These are phyloP conservation scores for Agapostemon virescens DNA, from an alignment of 2,888 invertebrate genomes.

Conservation along the genomic window DNA sequence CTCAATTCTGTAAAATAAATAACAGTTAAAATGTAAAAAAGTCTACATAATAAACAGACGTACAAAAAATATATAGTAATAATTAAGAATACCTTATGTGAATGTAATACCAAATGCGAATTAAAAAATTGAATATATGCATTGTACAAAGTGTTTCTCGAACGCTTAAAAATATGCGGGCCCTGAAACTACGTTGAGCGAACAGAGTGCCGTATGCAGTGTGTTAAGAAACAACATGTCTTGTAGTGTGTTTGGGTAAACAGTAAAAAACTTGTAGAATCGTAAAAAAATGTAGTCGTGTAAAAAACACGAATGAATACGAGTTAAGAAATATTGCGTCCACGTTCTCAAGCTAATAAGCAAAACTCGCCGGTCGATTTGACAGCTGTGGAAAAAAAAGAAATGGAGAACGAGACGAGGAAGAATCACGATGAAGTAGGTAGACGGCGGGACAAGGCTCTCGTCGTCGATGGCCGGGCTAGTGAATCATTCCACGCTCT, in stretches of 20 bases:
- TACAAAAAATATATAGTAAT: no score
- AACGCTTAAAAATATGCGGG: no score
- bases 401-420: neutral
- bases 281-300: neutral
- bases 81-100: no score
- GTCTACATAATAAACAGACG: no score
- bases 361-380: neutral
- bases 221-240: neutral
- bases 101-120: no score
- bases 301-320: neutral
- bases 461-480: slow-evolving; percentile 24
- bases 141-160: no score
- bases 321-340: neutral
- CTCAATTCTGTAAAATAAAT: no score
- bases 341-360: neutral
- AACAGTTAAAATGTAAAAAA: no score
- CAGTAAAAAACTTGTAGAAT: neutral
- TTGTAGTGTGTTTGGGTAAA: neutral
- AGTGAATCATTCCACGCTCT: slow-evolving; percentile 57
- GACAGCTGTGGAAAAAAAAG: neutral
- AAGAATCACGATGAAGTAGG: slow-evolving; percentile 9
- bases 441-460: slow-evolving; percentile 22
- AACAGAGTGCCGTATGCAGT: no score
- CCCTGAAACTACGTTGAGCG: no score
- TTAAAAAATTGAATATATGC: no score